A percentile compares a stretch with the other conserved stretches of the same genome.
phyloP scores from a whole-genome alignment of 2,888 invertebrate species.

The Limnephilus lunatus region DNA sequence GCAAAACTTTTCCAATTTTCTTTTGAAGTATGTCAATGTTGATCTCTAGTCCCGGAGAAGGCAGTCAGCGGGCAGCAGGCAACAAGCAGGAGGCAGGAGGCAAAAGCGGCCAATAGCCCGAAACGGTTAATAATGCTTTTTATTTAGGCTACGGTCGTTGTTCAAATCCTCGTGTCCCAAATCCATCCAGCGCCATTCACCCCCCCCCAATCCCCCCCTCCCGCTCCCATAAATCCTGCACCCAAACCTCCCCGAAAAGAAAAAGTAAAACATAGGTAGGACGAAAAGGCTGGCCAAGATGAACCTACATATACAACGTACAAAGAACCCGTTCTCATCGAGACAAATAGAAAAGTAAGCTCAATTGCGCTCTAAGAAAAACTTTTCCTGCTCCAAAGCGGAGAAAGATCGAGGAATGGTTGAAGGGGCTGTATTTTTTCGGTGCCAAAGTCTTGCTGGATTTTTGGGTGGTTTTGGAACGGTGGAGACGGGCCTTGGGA shows the following conservation, averaged over 20 bases:
- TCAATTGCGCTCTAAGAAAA: not conserved
- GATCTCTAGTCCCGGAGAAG: slow-evolving; percentile 58
- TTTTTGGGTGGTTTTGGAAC: not conserved
- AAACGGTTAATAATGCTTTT: slow-evolving; percentile 49
- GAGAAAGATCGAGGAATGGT: not conserved
- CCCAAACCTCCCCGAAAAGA: slow-evolving; percentile 46
- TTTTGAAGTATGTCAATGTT: slow-evolving; percentile 61
- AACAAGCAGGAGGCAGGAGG: slow-evolving; percentile 28
- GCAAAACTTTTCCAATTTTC: slow-evolving; percentile 63
- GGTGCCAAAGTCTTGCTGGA: not conserved
- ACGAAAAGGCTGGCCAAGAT: slow-evolving; percentile 53
- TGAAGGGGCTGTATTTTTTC: not conserved
- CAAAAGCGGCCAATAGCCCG: slow-evolving; percentile 62
- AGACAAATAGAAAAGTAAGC: slow-evolving; percentile 7
- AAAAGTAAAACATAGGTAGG: slow-evolving; percentile 57
- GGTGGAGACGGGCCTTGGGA: slow-evolving; percentile 37
- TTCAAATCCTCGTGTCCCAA: slow-evolving; percentile 58
- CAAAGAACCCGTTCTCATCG: slow-evolving; percentile 30
- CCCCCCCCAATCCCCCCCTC: not conserved
- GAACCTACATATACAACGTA: slow-evolving; percentile 51
- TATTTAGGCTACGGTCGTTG: slow-evolving; percentile 57
- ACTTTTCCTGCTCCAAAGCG: not conserved
- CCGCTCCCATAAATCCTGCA: slow-evolving; percentile 16
- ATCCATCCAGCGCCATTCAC: slow-evolving; percentile 30
- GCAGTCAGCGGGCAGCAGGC: not conserved